A percentile compares a stretch with the other conserved stretches of the same genome.
Conservation (phyloP, 2,797 vertebrate genomes). For the Galago senegalensis region DNA sequence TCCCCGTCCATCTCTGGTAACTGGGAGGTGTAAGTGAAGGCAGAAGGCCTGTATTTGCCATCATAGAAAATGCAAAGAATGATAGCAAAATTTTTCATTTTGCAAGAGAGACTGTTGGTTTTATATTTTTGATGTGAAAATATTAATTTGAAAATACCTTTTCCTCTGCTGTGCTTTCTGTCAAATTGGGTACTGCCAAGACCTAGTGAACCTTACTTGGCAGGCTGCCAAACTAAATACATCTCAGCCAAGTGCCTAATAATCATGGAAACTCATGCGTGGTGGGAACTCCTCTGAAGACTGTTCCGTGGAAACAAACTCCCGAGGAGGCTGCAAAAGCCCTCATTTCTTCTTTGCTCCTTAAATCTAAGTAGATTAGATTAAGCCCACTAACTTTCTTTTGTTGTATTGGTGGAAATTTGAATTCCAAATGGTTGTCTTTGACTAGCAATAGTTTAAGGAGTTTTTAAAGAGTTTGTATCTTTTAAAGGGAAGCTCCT, state of each 20-base stretch:
- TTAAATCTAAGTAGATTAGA: slow-evolving; percentile 86
- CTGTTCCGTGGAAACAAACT: slow-evolving; percentile 86
- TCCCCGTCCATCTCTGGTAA: not conserved
- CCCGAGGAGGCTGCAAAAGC: slow-evolving; percentile 85
- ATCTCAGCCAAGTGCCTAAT: slow-evolving; percentile 86
- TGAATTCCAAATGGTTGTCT: slow-evolving; percentile 82
- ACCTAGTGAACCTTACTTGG: slow-evolving; percentile 85
- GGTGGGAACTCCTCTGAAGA: slow-evolving; percentile 88
- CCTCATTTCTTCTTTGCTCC: slow-evolving; percentile 85
- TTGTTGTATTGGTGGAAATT: slow-evolving; percentile 79
- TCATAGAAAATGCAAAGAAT: slow-evolving; percentile 6
- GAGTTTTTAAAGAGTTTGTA: slow-evolving; percentile 67
- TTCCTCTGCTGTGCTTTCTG: slow-evolving; percentile 86
- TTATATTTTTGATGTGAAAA: slow-evolving; percentile 85
- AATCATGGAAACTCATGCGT: slow-evolving; percentile 87
- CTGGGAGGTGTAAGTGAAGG: not conserved
- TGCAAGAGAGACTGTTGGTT: slow-evolving; percentile 78
- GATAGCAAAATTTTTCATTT: slow-evolving; percentile 75
- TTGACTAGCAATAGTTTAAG: slow-evolving; percentile 65
- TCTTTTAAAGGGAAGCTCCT: slow-evolving; percentile 71
- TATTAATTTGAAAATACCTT: slow-evolving; percentile 86
- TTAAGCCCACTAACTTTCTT: slow-evolving; percentile 81
- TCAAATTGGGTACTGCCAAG: slow-evolving; percentile 86
- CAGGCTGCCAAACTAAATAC: slow-evolving; percentile 88
- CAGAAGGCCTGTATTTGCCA: slow-evolving; percentile 10